Conservation (phyloP, 2,888 invertebrate genomes). For the Drosophila heteroneura region DNA sequence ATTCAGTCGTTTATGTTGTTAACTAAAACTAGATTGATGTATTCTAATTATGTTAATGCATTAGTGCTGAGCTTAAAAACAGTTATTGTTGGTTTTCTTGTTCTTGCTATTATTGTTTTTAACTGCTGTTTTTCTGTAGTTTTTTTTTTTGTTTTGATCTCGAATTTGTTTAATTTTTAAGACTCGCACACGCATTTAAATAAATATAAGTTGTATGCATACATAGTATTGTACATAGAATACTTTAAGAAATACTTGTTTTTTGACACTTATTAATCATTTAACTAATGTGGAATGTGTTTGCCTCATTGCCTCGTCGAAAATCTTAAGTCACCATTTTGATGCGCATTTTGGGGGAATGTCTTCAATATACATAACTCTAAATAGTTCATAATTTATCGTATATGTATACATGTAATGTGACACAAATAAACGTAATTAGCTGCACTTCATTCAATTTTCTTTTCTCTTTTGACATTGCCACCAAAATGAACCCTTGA, state of each 20-base stretch:
- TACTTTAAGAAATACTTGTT: constrained; percentile 61
- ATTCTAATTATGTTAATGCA: constrained; percentile 39
- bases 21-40: constrained; percentile 48
- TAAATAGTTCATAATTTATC: not conserved
- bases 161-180: not conserved
- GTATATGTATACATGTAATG: constrained; percentile 2
- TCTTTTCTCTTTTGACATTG: constrained; percentile 19
- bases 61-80: constrained; percentile 52
- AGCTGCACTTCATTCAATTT: constrained; percentile 2
- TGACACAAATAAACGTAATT: constrained; percentile 12
- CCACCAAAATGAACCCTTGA: constrained; percentile 35
- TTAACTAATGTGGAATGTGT: constrained; percentile 58
- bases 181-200: constrained; percentile 30
- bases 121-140: constrained; percentile 13
- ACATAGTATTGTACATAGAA: constrained; percentile 48
- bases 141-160: not conserved
- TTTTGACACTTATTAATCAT: constrained; percentile 44
- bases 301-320: constrained; percentile 47
- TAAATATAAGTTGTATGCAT: constrained; percentile 40
- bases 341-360: constrained; percentile 25
- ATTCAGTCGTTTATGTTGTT: constrained; percentile 61
- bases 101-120: constrained; percentile 27
- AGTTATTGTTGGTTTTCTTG: constrained; percentile 41
- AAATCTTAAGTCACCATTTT: constrained; percentile 14
- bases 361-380: constrained; percentile 4